Base-by-base conservation (phyloP, 35 echinoderm and acorn worm genomes). In the Eucidaris tribuloides region DNA sequence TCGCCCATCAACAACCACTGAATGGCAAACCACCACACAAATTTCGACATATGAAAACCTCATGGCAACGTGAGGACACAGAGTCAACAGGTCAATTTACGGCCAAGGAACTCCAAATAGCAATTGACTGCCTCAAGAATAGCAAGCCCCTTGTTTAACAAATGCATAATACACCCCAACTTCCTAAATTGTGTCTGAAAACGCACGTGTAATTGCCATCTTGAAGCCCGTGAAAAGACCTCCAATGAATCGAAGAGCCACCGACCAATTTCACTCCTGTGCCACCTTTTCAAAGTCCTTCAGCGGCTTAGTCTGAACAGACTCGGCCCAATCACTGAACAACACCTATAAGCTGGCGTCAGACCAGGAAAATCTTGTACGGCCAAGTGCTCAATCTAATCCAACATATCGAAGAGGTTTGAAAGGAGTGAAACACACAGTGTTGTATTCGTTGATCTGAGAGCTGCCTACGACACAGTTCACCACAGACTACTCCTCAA, bases 381-480 rank as follows among this genome's bases (percentile, higher is more conserved):
- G 80, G 50, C 7, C 58, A 82, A 82, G 33, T 70, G 7, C 56
- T 82, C 36, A 50, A 46, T 39, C 82, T 84, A 0, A 84, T 42
- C 31, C 33, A 43, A 3, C 62, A 76, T 49, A 85, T 85, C 20
- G 84, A 86, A 25, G 70, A 77, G n/a, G 37, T 54, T 58, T 20
- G 20, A 46, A 22, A 7, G 39, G 5, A 35, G 68, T 28, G 5
- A 32, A 19, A 55, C 54, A 28, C 71, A 62, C 6, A 49, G 61
- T 3, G 71, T 71, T 22, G 84, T 76, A 5, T 86, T 86, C 42
- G 84, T 86, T 41, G 68, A 86, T 30, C 84, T 86, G 3, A 78
- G 70, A 36, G 71, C 84, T 13, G 84, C 84, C 20, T 86, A 86
- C 24, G 84, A 86, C 68, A 86, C 83, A 35, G 84, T 86, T 0